Conservation (phyloP, 2,888 invertebrate species). For the Drosophila formosana region DNA sequence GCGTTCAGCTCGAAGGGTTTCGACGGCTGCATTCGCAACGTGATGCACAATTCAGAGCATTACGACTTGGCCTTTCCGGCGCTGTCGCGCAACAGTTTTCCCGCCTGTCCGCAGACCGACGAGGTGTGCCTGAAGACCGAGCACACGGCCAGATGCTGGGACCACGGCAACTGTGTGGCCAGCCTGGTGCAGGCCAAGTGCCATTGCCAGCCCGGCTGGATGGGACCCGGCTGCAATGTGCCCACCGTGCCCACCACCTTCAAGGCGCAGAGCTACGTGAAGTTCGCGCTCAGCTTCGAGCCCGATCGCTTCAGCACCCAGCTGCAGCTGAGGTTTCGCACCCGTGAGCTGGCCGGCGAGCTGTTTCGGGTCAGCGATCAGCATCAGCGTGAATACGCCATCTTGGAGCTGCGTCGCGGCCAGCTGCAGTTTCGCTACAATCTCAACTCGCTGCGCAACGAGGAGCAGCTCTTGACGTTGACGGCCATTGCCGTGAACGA, state of each 20-base stretch:
- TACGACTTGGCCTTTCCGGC: constrained; percentile 98
- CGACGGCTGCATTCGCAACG: constrained; percentile 97
- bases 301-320: constrained; percentile 96
- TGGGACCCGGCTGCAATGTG: constrained; percentile 93
- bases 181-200: constrained; percentile 95
- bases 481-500: constrained; percentile 95
- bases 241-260: constrained; percentile 96
- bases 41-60: constrained; percentile 96
- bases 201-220: constrained; percentile 97
- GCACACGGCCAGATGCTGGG: constrained; percentile 93
- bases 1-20: constrained; percentile 96
- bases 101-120: constrained; percentile 97
- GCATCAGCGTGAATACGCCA: constrained; percentile 96
- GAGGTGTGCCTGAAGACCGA: constrained; percentile 95
- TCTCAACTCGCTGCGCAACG: constrained; percentile 94
- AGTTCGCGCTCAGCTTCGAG: constrained; percentile 96
- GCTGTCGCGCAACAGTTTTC: constrained; percentile 92
- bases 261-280: constrained; percentile 96
- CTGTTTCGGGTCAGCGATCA: constrained; percentile 97
- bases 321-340: constrained; percentile 96
- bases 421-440: constrained; percentile 95
- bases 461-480: constrained; percentile 94
- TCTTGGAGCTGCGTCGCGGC: constrained; percentile 92
- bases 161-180: constrained; percentile 96
- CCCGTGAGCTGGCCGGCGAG: constrained; percentile 95